phyloP scores from a whole-genome alignment of 2,797 vertebrate genomes.

The Acrocephalus scirpaceus region DNA sequence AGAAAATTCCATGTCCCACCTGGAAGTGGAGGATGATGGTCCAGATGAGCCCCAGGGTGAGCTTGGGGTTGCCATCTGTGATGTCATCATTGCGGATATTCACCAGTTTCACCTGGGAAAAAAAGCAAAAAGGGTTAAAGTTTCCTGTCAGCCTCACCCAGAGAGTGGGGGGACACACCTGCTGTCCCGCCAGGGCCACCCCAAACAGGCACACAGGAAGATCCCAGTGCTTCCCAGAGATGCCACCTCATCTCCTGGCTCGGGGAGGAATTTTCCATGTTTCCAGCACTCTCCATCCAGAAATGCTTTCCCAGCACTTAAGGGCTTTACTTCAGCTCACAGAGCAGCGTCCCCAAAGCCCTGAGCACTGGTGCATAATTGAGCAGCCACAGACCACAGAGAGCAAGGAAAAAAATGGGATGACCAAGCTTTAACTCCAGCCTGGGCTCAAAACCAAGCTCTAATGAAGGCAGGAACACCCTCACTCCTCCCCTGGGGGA shows the following conservation, averaged over 20 bases:
- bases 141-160: rapidly evolving
- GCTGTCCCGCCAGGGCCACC: neutral
- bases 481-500: neutral
- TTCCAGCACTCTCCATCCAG: neutral
- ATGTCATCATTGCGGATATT: constrained; percentile 99
- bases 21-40: constrained; percentile 99
- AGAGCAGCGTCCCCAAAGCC: neutral
- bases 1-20: constrained; percentile 73
- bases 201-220: neutral
- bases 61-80: constrained; percentile 96
- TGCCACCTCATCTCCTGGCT: neutral
- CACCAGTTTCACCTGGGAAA: constrained; percentile 92
- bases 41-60: constrained; percentile 98
- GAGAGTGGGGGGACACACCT: rapidly evolving
- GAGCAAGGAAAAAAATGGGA: neutral
- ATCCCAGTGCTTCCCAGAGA: rapidly evolving
- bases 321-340: neutral
- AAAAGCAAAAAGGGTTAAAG: neutral
- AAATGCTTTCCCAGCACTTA: constrained; percentile 6
- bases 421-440: neutral
- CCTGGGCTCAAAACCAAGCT: neutral
- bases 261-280: neutral
- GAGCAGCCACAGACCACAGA: neutral
- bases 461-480: neutral
- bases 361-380: neutral